Percentiles rank a stretch among this genome's conserved stretches.
Evolutionary conservation across 1,140 invertebrate genomes (phyloP).

Genomic region (Harpegnathos saltator): DNA sequence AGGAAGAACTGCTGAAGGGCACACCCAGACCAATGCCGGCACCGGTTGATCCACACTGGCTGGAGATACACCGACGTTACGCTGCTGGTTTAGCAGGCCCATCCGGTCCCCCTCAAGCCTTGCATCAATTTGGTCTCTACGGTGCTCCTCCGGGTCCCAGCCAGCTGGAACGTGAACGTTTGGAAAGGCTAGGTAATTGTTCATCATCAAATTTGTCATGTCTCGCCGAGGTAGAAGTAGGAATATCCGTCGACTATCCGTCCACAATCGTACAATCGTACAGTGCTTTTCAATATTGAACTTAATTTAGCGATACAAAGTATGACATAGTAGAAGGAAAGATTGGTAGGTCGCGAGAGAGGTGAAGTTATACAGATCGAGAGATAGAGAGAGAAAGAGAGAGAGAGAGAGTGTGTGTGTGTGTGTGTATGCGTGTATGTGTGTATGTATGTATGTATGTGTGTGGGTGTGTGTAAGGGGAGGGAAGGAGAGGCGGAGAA

Average conservation of each 20-base stretch:
- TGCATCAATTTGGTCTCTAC: conserved; percentile 88
- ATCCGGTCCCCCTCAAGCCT: conserved; percentile 86
- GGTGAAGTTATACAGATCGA: conserved; percentile 34
- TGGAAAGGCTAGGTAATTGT: conserved; percentile 91
- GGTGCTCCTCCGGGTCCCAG: conserved; percentile 88
- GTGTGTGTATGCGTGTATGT: no score
- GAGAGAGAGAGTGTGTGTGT: no score
- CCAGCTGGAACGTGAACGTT: conserved; percentile 94
- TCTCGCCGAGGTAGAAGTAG: conserved; percentile 26
- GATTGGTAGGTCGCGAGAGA: conserved; percentile 23
- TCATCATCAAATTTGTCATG: not conserved
- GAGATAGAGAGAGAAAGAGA: not conserved
- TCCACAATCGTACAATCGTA: conserved; percentile 31
- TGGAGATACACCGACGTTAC: conserved; percentile 93
- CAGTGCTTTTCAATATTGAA: conserved; percentile 36
- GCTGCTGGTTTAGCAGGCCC: conserved; percentile 82
- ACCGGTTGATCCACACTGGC: conserved; percentile 95
- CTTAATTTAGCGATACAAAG: conserved; percentile 17
- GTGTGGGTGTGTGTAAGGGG: no score
- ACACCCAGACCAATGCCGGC: conserved; percentile 88
- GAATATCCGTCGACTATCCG: conserved; percentile 12
- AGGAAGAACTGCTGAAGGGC: conserved; percentile 93
- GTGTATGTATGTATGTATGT: no score
- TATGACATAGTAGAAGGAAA: conserved; percentile 14
- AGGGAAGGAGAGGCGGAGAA: not conserved